Base-by-base conservation (phyloP, 64 coral and sea anemone species). In the Exaiptasia diaphana region DNA sequence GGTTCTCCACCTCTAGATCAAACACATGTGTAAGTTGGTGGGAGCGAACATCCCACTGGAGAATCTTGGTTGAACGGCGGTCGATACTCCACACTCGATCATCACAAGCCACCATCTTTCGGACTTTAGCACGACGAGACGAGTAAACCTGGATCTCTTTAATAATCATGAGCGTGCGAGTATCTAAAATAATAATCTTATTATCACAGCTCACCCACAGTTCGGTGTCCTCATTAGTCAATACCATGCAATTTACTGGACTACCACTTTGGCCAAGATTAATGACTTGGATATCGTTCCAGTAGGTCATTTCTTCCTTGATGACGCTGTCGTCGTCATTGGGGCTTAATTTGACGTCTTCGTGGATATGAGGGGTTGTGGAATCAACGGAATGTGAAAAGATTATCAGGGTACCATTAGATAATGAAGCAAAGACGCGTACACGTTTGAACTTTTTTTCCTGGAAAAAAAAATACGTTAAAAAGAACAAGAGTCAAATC, bases 401-500 rank as follows among this genome's bases (percentile, higher is more conserved):
- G 11, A 97, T 89, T 5, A 91, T 71, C 21, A 97, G 76, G 15
- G 72, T 91, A 43, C 93, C 93, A 22, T 97, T 97, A 0, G 93
- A 88, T 37, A 97, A 72, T 7, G 86, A 86, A 21, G 93, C 93
- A 38, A 83, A 97, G 11, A 97, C 83, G 53, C 50, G 41, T 22
- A 73, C 85, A 2, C 72, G 78, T 22, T 63, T 76, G 42, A 20
- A 18, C 21, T 46, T 40, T 17, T 44, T 49, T 52, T 52, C n/a
- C 44, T 73, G 44, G 45, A 73, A 30, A 73, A 38, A 46, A 49
- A 73, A 45, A 72, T 62, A 10, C 10, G n/a, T 52, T 10, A 52
- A 10, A 52, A 52, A 52, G n/a, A n/a, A n/a, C n/a, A n/a, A n/a
- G n/a, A n/a, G n/a, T n/a, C n/a, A n/a, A n/a, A n/a, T n/a, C n/a